Evolutionary conservation across 2,797 vertebrate genomes (phyloP), one percentile per base, ranked within the genome.

Genomic region (Oophaga sylvatica): DNA sequence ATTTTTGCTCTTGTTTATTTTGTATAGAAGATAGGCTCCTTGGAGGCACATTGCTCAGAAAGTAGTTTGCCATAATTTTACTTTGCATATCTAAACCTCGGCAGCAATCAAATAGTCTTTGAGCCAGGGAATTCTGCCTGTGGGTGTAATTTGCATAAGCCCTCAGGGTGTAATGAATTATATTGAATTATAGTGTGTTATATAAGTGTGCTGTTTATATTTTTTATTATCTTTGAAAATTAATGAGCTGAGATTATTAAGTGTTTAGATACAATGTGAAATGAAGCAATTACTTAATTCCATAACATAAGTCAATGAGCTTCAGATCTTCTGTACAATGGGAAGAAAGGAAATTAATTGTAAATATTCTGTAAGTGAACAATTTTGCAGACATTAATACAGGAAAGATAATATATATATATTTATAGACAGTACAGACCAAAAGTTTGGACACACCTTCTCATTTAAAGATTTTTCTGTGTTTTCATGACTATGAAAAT

Each of bases 81-180:
- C 76, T 86, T 80, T 86, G 75, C 84, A 80, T 80, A 68, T 80
- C 62, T 70, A 80, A 86, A 70, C 63, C 63, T 80, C 76, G 29
- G 75, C 62, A 78, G 84, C 31, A 56, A 78, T 79, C 60, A 31
- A 41, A 67, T 57, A 57, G 62, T 67, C 75, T 85, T 57, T 85
- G 76, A 78, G 76, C 62, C 63, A 53, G 81, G 45, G 63, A 59
- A 80, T 68, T 70, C 77, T 86, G 84, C 84, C 84, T 86, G 75
- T 70, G 84, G 84, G 84, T 71, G 77, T 86, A 86, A 80, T 86
- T 86, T 80, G 77, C 84, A 86, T 86, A 79, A 79, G 48, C 63
- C 84, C 63, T 68, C 76, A n/a, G 77, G 84, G 65, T 41, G 62
- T 70, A 68, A 86, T 79, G 77, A 86, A 79, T 86, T 79, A 86